Evolutionary conservation across 2,113 vertebrate species (phyloP).

Genomic region (Ptilonorhynchus violaceus): DNA sequence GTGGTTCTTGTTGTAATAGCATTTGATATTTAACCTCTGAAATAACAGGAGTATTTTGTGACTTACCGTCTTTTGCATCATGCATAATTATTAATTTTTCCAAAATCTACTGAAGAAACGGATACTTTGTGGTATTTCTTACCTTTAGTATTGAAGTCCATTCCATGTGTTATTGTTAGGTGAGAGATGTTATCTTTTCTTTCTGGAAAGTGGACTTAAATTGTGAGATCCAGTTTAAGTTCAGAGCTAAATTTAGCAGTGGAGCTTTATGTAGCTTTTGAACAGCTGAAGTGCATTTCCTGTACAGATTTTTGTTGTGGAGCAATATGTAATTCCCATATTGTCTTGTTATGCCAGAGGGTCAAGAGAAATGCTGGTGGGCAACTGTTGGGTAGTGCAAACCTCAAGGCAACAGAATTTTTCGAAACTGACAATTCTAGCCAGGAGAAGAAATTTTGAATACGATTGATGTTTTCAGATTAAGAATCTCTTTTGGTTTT

Average conservation of each 20-base stretch:
- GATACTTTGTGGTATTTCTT: neutral
- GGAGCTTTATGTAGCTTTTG: neutral
- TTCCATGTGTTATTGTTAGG: neutral
- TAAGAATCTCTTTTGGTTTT: neutral
- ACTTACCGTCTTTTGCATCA: accelerated
- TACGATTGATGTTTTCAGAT: neutral
- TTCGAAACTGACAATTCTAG: neutral
- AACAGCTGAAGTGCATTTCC: neutral
- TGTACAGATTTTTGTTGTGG: neutral
- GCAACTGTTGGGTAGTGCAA: neutral
- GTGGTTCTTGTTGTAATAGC: neutral
- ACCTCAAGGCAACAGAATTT: neutral
- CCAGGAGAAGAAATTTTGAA: neutral
- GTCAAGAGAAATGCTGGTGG: neutral
- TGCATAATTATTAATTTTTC: neutral
- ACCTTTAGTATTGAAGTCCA: neutral
- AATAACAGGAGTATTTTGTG: neutral
- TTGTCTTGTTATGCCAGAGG: neutral
- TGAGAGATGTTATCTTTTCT: neutral
- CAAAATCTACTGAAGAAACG: neutral
- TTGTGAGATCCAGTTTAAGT: neutral
- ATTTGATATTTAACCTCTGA: neutral
- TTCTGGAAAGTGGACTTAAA: neutral
- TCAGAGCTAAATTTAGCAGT: neutral
- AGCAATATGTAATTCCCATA: neutral